phyloP scores from a whole-genome alignment of 2,888 invertebrate species.

The Apotomis betuletana region DNA sequence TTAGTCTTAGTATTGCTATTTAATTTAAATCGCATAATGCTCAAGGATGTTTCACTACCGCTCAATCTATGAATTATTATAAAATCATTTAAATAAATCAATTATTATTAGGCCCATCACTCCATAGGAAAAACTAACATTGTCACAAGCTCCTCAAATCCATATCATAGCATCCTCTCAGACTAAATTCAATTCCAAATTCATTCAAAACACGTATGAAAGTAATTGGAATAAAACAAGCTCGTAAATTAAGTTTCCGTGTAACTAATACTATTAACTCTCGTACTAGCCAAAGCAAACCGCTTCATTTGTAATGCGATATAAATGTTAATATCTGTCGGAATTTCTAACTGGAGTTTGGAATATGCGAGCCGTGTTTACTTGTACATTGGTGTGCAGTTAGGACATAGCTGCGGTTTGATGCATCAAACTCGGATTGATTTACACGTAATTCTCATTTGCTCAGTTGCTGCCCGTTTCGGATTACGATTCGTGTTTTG shows the following conservation, averaged over 20 bases:
- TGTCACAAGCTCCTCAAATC: too few species aligned
- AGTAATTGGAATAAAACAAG: background rate
- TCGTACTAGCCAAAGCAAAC: slow-evolving; percentile 11
- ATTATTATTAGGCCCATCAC: too few species aligned
- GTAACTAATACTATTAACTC: background rate
- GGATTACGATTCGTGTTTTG: too few species aligned
- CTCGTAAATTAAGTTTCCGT: slow-evolving; percentile 7
- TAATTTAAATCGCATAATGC: too few species aligned
- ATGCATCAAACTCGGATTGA: slow-evolving; percentile 53
- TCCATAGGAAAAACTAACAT: too few species aligned
- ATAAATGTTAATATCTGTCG: slow-evolving; percentile 38
- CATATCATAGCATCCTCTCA: background rate
- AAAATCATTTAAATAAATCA: too few species aligned
- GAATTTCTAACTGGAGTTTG: slow-evolving; percentile 33
- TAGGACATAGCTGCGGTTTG: slow-evolving; percentile 46
- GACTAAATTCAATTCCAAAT: background rate
- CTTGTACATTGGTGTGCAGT: slow-evolving; percentile 14
- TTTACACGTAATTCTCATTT: slow-evolving; percentile 54
- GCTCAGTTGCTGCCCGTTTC: slow-evolving; percentile 39
- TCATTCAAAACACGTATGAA: background rate
- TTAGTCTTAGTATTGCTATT: too few species aligned
- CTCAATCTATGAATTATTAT: too few species aligned
- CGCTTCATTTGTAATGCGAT: slow-evolving; percentile 29
- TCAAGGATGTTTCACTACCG: too few species aligned
- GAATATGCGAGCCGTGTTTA: slow-evolving; percentile 32